These are phyloP conservation scores for Mionectes macconnelli DNA, from an alignment of 2,113 vertebrate species.

Conservation along the genomic window DNA sequence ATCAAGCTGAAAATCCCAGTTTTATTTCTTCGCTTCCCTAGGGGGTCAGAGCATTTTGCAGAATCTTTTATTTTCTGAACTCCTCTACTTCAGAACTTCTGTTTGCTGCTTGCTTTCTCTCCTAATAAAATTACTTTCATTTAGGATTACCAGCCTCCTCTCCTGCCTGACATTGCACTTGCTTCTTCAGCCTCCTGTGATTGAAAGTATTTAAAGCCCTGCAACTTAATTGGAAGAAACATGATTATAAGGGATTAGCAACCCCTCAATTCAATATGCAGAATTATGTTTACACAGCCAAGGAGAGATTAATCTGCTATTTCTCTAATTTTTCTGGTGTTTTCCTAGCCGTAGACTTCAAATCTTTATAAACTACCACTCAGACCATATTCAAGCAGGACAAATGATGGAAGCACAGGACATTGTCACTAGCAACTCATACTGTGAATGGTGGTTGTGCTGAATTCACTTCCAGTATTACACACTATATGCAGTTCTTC, in stretches of 20 bases:
- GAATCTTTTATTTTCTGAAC: conserved; percentile 67
- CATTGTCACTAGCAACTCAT: not conserved
- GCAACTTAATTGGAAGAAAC: conserved; percentile 71
- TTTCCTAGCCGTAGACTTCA: conserved; percentile 46
- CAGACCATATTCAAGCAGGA: not conserved
- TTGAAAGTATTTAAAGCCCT: conserved; percentile 69
- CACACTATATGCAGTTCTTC: not conserved
- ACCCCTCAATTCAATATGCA: conserved; percentile 71
- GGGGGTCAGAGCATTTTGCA: conserved; percentile 39
- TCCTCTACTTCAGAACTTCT: conserved; percentile 48
- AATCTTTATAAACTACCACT: conserved; percentile 16
- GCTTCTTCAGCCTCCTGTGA: conserved; percentile 46
- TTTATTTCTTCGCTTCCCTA: conserved; percentile 45
- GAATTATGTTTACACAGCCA: conserved; percentile 75
- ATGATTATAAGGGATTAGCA: conserved; percentile 83
- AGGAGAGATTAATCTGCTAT: conserved; percentile 60
- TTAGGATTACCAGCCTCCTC: conserved; percentile 59
- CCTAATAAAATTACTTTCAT: conserved; percentile 68
- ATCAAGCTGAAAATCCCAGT: conserved; percentile 63
- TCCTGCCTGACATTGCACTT: conserved; percentile 7
- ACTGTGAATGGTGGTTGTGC: not conserved
- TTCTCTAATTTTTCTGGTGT: conserved; percentile 74
- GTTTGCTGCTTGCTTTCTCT: conserved; percentile 39
- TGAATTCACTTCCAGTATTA: not conserved
- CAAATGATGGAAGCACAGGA: not conserved